Base-by-base conservation (phyloP, 2,888 invertebrate genomes). In the Brachypterus glaber region DNA sequence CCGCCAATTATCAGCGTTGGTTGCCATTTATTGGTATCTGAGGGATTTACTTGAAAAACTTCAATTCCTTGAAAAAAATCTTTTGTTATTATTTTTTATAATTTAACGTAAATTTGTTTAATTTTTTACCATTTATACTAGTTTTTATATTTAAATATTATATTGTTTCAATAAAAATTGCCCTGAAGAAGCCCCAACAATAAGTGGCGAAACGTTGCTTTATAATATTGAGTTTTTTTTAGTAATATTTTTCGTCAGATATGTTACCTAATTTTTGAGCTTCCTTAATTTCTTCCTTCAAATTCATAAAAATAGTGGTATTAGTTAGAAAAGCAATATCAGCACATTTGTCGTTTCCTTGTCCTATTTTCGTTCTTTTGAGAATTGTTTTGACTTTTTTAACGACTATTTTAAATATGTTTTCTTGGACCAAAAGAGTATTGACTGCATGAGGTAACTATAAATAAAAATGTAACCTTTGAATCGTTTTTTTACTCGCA, bases 371-470 rank as follows among this genome's bases (percentile, higher is more conserved):
- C n/a, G 53, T 29, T 7, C 49, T 40, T 4, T 27, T 29, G n/a
- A 54, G 9, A 40, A 64, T 53, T 33, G 50, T 42, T 51, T 68
- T 67, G 34, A 74, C 46, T 52, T 69, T 72, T 9, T 54, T 46
- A 2, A 68, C 53, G 47, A 74, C 63, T 30, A 47, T 52, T 16
- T 66, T 55, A 45, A 62, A 68, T 3, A 74, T 56, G 5, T 69
- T 60, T 58, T 75, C 74, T 56, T 76, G 75, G 2, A 74, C 66
- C 13, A 73, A 51, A 16, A 74, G 56, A 33, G 64, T 63, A 12
- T 69, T 66, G 3, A 69, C 63, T 16, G 69, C 63, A 63, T 70
- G 72, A 40, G 70, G 71, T 11, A 69, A 63, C 71, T 72, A 50
- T 17, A n/a, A n/a, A n/a, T n/a, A n/a, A n/a, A n/a, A 59, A 57